Evolutionary conservation across 2,888 invertebrate species (phyloP).

Genomic region (Microctonus hyperodae): DNA sequence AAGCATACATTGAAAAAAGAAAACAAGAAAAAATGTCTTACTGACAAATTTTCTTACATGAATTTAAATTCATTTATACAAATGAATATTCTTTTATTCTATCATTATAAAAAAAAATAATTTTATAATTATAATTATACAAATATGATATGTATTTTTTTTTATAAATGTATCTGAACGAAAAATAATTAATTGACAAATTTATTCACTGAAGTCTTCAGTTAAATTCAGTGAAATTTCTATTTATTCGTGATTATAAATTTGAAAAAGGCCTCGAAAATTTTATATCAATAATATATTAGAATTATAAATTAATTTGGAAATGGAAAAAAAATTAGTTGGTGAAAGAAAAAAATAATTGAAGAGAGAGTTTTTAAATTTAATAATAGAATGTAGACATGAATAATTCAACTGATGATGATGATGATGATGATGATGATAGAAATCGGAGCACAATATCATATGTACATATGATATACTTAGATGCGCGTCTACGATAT

Average conservation of each 20-base stretch:
- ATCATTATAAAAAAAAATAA: too few relatives aligned
- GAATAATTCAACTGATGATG: conserved; percentile 8
- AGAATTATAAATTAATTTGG: too few relatives aligned
- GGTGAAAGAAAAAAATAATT: background rate
- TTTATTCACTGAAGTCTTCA: too few relatives aligned
- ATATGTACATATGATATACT: background rate
- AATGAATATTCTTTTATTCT: background rate
- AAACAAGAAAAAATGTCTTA: background rate
- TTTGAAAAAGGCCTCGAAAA: background rate
- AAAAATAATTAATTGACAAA: too few relatives aligned
- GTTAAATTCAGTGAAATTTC: too few relatives aligned
- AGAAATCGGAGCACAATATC: conserved; percentile 2
- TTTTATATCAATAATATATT: background rate
- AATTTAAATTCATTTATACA: background rate
- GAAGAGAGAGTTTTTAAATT: conserved; percentile 2
- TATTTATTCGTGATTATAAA: too few relatives aligned
- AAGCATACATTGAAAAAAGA: too few relatives aligned
- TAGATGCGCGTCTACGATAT: background rate
- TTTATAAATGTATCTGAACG: too few relatives aligned
- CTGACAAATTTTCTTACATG: background rate
- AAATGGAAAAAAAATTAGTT: background rate
- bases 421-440: background rate
- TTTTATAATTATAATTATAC: too few relatives aligned
- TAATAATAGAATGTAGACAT: conserved; percentile 17
- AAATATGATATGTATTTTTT: too few relatives aligned